Percentiles rank a stretch among this genome's conserved stretches.
These are phyloP conservation scores for Euura lappo DNA, from an alignment of 1,140 invertebrate species.

Conservation along the genomic window DNA sequence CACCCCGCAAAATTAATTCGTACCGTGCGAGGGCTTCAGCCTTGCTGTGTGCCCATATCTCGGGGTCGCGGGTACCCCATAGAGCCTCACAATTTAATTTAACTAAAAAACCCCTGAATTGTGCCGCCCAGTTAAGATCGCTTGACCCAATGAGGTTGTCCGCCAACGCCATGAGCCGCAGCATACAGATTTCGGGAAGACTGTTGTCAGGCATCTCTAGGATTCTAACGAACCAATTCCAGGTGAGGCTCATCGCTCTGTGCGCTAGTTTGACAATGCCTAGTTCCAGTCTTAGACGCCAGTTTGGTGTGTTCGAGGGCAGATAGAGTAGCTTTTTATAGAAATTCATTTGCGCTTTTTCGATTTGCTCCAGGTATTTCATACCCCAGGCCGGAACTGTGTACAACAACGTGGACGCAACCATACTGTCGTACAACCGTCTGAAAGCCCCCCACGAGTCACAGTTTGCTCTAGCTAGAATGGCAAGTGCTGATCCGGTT, in stretches of 20 bases:
- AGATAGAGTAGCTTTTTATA: conserved; percentile 5
- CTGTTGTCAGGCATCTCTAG: conserved; percentile 11
- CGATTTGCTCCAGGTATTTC: conserved; percentile 16
- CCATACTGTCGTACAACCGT: conserved; percentile 14
- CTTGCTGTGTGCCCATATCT: not conserved
- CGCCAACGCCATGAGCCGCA: conserved; percentile 10
- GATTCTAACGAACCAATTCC: conserved; percentile 14
- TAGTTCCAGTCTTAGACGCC: conserved; percentile 9
- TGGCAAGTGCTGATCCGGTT: not conserved
- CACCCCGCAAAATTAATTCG: not conserved
- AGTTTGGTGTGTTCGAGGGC: conserved; percentile 11
- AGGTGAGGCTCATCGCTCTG: conserved; percentile 8
- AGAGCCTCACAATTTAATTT: conserved; percentile 7
- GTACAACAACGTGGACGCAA: conserved; percentile 13
- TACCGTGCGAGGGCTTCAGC: not conserved
- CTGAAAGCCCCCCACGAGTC: conserved; percentile 7
- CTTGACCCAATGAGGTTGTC: not conserved
- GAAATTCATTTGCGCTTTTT: conserved; percentile 16
- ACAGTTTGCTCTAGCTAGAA: conserved; percentile 14
- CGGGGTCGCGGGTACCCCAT: conserved; percentile 8
- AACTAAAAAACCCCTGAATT: conserved; percentile 9
- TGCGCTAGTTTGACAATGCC: conserved; percentile 12
- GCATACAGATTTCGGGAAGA: conserved; percentile 7
- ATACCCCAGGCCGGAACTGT: not conserved
- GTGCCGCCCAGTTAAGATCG: conserved; percentile 13